A percentile compares a stretch with the other conserved stretches of the same genome.
Conservation (phyloP, 2,797 vertebrate species). For the Mareca strepera region DNA sequence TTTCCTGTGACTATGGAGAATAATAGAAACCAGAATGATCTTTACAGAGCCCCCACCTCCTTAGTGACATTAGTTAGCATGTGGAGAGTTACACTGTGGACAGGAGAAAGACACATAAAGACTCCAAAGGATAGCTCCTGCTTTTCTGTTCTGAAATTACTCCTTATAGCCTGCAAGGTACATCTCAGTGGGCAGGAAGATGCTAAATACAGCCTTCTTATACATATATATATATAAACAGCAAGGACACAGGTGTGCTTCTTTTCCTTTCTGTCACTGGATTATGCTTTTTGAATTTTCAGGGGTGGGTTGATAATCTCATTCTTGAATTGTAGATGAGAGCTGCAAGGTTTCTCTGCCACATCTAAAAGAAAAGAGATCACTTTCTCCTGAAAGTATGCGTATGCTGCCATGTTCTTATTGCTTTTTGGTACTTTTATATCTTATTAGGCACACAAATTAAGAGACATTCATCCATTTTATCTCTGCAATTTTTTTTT, state of each 20-base stretch:
- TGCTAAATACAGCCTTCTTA: not conserved
- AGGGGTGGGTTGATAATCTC: not conserved
- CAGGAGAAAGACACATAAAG: conserved; percentile 1
- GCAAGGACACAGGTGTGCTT: not conserved
- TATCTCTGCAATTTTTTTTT: not conserved
- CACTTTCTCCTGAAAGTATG: not conserved
- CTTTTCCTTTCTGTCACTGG: not conserved
- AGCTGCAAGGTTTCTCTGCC: not conserved
- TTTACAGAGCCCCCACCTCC: conserved; percentile 17
- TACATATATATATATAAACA: not conserved
- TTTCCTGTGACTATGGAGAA: conserved; percentile 48
- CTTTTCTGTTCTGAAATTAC: not conserved
- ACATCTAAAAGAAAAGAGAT: not conserved
- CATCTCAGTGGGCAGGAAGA: not conserved
- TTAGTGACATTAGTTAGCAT: not conserved
- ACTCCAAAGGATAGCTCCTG: not conserved
- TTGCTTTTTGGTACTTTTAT: not conserved
- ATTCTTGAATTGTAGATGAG: not conserved
- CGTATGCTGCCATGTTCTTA: not conserved
- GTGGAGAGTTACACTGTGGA: conserved; percentile 32
- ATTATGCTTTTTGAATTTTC: not conserved
- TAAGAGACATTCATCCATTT: not conserved
- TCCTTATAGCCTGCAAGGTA: not conserved
- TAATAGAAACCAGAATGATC: conserved; percentile 58
- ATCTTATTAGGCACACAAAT: not conserved